Conservation (phyloP, 2,797 vertebrate species). For the Emys orbicularis region DNA sequence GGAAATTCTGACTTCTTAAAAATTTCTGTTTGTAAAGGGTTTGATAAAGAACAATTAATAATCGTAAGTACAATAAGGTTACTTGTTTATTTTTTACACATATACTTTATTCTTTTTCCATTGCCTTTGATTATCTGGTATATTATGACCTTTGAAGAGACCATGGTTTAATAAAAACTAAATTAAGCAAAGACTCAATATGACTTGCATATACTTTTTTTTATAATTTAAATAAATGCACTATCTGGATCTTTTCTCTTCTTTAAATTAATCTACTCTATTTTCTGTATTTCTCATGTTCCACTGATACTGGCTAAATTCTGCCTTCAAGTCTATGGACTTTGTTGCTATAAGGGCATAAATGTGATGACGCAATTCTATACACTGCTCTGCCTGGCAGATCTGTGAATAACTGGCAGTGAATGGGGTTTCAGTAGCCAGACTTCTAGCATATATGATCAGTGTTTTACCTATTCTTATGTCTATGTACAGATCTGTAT, state of each 20-base stretch:
- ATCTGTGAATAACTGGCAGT: not conserved
- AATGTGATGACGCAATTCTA: not conserved
- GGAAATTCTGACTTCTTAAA: not conserved
- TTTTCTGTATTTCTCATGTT: not conserved
- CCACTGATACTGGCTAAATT: not conserved
- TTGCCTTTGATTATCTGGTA: conserved; percentile 20
- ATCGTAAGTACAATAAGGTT: not conserved
- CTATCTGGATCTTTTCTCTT: conserved; percentile 13
- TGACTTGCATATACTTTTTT: conserved; percentile 42
- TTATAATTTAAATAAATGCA: conserved; percentile 56
- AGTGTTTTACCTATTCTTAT: not conserved
- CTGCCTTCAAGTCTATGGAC: not conserved
- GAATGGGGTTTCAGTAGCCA: not conserved
- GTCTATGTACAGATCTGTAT: not conserved
- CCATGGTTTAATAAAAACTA: not conserved
- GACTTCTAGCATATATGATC: not conserved
- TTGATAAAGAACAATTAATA: not conserved
- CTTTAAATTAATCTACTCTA: conserved; percentile 24
- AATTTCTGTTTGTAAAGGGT: not conserved
- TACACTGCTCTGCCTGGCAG: not conserved
- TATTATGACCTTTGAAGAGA: conserved; percentile 40
- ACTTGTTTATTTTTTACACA: not conserved
- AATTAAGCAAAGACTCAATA: conserved; percentile 20
- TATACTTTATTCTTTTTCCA: conserved; percentile 23
- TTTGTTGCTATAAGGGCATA: not conserved